Base-by-base conservation (phyloP, 1,140 invertebrate genomes). In the Drosophila tristis region DNA sequence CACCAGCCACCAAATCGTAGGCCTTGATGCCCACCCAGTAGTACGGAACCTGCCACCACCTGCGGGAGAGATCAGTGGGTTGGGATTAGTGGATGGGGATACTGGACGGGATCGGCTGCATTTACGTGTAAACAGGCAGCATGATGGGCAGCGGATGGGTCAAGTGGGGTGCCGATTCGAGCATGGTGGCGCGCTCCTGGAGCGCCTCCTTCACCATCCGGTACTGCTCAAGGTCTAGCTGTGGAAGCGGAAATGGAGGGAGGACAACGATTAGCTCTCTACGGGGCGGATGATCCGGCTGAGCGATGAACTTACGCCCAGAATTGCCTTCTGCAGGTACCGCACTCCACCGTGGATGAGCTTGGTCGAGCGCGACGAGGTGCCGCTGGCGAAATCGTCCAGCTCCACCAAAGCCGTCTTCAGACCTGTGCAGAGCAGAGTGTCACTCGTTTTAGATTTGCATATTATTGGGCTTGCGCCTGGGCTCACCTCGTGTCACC, bases 301-400 rank as follows among this genome's bases (percentile, higher is more conserved):
- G 4, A 2, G 35, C 3, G 3, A 9, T 1, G 0, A 29, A 90
- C 86, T 90, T 87, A 92, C 91, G 58, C 91, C 90, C 93, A 99
- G 95, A 63, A 99, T 98, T 4, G 99, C 99, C 92, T 99, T 99
- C 92, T 99, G 98, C 39, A 99, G 93, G 92, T 99, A 99, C 50
- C 98, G 94, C 0, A 99, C 98, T 54, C 98, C 99, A n/a, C 99
- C 99, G 93, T 99, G 99, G 80, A 99, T 99, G 2, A 99, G 94
- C 93, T 99, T 99, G 0, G 99, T 99, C 84, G 97, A 98, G 48
- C 97, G 94, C 64, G 97, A 99, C 29, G 97, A 98, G 0, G 99
- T 99, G 15, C 99, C 99, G 62, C 98, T 98, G 5, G 98, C 96
- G 94, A 99, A 99, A 92, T 99, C 99, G 92, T 99, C 98, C 54